A percentile compares a stretch with the other conserved stretches of the same genome.
Evolutionary conservation across 2,888 invertebrate genomes (phyloP).

Genomic region (Agriotes lineatus): DNA sequence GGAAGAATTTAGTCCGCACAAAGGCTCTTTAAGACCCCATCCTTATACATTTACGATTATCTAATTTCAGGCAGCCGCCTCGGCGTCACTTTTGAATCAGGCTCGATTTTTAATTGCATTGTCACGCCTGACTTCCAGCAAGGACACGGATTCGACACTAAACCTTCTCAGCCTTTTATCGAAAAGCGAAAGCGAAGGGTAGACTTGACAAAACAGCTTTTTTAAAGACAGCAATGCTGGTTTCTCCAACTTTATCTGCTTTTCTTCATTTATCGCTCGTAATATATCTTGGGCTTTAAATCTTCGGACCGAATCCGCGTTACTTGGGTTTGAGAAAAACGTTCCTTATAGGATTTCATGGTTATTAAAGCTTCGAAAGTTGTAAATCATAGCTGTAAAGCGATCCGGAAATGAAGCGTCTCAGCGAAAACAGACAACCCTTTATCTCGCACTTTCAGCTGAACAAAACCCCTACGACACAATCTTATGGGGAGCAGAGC

Average conservation of each 20-base stretch:
- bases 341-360: constrained; percentile 1
- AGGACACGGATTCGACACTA: constrained; percentile 8
- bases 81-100: not conserved
- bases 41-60: not conserved
- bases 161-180: constrained; percentile 6
- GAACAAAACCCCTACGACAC: too few relatives aligned
- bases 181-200: not conserved
- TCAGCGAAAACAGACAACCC: constrained; percentile 1
- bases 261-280: not conserved
- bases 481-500: too few relatives aligned
- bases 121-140: not conserved
- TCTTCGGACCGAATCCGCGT: not conserved
- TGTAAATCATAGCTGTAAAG: not conserved
- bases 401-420: constrained; percentile 2
- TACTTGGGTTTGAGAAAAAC: not conserved
- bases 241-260: not conserved
- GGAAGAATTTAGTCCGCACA: not conserved
- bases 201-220: constrained; percentile 13
- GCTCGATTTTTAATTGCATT: constrained; percentile 9
- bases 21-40: not conserved
- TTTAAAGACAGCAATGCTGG: constrained; percentile 12
- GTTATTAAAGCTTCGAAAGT: constrained; percentile 4
- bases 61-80: not conserved
- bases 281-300: constrained; percentile 10
- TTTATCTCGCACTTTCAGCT: too few relatives aligned